Percentiles rank a stretch among this genome's conserved stretches.
phyloP scores from a whole-genome alignment of 2,888 invertebrate genomes.

The Trisateles emortualis region DNA sequence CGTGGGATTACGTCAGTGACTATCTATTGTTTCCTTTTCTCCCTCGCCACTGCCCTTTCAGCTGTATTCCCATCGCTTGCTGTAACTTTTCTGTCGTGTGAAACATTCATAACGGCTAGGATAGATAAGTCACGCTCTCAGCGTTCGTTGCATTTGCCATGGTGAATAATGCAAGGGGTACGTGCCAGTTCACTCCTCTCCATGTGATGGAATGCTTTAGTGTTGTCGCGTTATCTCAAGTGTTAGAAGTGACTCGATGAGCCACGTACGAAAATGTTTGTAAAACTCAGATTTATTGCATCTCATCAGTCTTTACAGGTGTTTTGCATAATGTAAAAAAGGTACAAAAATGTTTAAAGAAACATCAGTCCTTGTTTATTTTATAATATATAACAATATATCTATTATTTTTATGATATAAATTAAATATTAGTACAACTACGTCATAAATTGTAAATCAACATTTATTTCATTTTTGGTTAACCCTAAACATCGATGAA shows the following conservation, averaged over 20 bases:
- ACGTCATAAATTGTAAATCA: no score
- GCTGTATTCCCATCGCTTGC: slow-evolving; percentile 44
- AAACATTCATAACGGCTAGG: slow-evolving; percentile 65
- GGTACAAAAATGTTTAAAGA: background rate
- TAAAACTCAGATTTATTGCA: slow-evolving; percentile 41
- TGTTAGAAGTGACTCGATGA: slow-evolving; percentile 48
- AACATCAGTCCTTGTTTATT: background rate
- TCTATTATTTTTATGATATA: no score
- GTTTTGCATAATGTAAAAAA: slow-evolving; percentile 18
- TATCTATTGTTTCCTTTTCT: slow-evolving; percentile 50
- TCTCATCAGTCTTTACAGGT: slow-evolving; percentile 33
- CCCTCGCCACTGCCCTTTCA: slow-evolving; percentile 57
- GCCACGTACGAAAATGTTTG: slow-evolving; percentile 48
- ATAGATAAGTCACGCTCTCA: slow-evolving; percentile 77
- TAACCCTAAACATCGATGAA: no score
- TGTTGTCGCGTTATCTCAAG: slow-evolving; percentile 60
- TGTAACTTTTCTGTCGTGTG: slow-evolving; percentile 63
- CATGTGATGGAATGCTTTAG: slow-evolving; percentile 71
- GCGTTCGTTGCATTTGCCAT: slow-evolving; percentile 74
- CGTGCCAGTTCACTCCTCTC: slow-evolving; percentile 62
- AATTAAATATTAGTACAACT: no score
- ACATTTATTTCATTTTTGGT: no score
- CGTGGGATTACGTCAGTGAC: slow-evolving; percentile 45
- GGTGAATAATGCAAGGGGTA: slow-evolving; percentile 80
- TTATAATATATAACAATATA: no score